phyloP scores from a whole-genome alignment of 2,888 invertebrate genomes.

The Schizaphis graminum region DNA sequence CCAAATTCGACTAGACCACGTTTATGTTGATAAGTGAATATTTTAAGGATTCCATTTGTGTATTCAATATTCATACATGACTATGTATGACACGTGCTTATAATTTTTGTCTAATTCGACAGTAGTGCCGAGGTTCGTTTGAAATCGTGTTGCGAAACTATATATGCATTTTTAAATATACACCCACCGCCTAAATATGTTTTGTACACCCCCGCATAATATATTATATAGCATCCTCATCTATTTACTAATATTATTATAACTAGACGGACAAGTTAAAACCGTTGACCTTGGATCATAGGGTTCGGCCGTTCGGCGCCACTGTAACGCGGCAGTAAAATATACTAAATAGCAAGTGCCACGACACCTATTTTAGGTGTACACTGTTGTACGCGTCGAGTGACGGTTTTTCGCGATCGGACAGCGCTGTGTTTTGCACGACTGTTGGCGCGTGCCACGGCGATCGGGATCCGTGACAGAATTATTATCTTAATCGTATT shows the following conservation, averaged over 20 bases:
- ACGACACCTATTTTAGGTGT: too few relatives aligned
- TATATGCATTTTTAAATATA: too few relatives aligned
- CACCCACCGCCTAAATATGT: too few relatives aligned
- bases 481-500: not conserved
- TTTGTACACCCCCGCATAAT: too few relatives aligned
- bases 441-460: not conserved
- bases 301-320: too few relatives aligned
- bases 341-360: not conserved
- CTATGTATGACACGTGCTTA: not conserved
- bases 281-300: too few relatives aligned
- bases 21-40: not conserved
- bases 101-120: too few relatives aligned
- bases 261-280: too few relatives aligned
- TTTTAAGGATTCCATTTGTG: not conserved
- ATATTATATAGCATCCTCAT: too few relatives aligned
- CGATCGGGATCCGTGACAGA: not conserved
- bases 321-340: not conserved
- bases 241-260: too few relatives aligned
- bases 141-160: too few relatives aligned
- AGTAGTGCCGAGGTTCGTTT: too few relatives aligned
- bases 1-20: not conserved
- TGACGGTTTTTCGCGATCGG: not conserved
- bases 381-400: not conserved
- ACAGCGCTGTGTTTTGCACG: not conserved
- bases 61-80: not conserved